Percentiles rank a stretch among this genome's conserved stretches.
Conservation (phyloP, 2,113 vertebrate species). For the Rhadina sibilatrix region DNA sequence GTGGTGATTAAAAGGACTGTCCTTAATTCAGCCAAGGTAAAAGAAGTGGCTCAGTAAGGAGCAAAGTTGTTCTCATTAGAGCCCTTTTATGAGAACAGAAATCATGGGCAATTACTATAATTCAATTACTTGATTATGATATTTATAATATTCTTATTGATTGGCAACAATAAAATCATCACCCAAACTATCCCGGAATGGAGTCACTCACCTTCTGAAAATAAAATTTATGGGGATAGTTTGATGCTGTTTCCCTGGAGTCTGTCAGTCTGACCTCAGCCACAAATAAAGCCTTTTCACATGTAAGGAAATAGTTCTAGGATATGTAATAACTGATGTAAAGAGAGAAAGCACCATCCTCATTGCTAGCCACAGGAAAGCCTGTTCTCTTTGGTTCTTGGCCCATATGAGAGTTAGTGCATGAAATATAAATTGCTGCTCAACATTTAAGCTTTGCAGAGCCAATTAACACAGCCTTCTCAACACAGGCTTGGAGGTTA, state of each 20-base stretch:
- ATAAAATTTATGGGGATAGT: neutral
- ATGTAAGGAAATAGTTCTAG: slow-evolving; percentile 15
- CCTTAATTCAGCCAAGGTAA: neutral
- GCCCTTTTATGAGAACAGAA: neutral
- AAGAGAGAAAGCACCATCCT: neutral
- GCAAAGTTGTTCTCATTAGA: neutral
- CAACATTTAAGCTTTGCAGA: slow-evolving; percentile 21
- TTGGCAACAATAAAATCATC: neutral
- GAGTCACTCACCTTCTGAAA: neutral
- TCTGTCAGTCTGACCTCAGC: slow-evolving; percentile 28
- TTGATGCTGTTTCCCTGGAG: slow-evolving; percentile 25
- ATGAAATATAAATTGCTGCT: slow-evolving; percentile 56
- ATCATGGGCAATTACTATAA: neutral
- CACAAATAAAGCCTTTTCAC: slow-evolving; percentile 34
- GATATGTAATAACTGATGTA: neutral
- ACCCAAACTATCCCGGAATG: neutral
- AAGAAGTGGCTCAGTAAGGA: neutral
- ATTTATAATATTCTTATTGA: neutral
- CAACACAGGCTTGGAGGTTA: slow-evolving; percentile 7
- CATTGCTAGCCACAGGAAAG: slow-evolving; percentile 16
- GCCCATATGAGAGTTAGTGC: slow-evolving; percentile 35
- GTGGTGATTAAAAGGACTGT: neutral
- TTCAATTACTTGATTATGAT: neutral
- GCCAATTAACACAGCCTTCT: slow-evolving; percentile 31
- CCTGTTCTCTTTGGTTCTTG: slow-evolving; percentile 34